phyloP scores from a whole-genome alignment of 1,140 invertebrate species.

The Harlomillsia oculata region DNA sequence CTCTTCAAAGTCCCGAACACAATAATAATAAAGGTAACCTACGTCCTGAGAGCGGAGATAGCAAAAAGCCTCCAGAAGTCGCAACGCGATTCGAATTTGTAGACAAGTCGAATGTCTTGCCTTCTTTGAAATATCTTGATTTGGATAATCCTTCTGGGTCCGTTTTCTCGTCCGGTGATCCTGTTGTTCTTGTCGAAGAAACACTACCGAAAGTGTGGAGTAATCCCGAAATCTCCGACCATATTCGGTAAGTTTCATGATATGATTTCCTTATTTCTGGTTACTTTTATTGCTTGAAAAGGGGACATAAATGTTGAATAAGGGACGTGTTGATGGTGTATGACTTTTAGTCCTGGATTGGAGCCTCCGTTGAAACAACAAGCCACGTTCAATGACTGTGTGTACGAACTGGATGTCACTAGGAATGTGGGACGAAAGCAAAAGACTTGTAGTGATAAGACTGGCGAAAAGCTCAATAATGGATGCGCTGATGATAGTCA shows the following conservation, averaged over 20 bases:
- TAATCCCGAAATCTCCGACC: slow-evolving; percentile 48
- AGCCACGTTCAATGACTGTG: slow-evolving; percentile 69
- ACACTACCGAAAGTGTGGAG: slow-evolving; percentile 65
- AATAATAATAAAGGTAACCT: slow-evolving; percentile 36
- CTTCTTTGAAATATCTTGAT: slow-evolving; percentile 44
- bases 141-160: slow-evolving; percentile 48
- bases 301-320: neutral
- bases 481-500: slow-evolving; percentile 22
- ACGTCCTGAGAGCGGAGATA: neutral
- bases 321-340: too few relatives aligned
- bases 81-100: slow-evolving; percentile 25
- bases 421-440: slow-evolving; percentile 56
- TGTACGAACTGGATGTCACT: slow-evolving; percentile 73
- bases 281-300: too few relatives aligned
- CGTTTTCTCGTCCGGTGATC: too few relatives aligned
- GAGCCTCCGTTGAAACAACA: slow-evolving; percentile 58
- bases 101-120: slow-evolving; percentile 26
- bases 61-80: neutral
- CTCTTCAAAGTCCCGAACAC: slow-evolving; percentile 59
- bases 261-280: neutral
- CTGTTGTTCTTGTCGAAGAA: slow-evolving; percentile 54
- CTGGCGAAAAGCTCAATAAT: slow-evolving; percentile 26
- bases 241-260: slow-evolving; percentile 40
- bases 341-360: slow-evolving; percentile 40
- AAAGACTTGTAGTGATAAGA: slow-evolving; percentile 32